Percentiles rank a stretch among this genome's conserved stretches.
Conservation (phyloP, 1,140 invertebrate genomes). For the Drosophila santomea region DNA sequence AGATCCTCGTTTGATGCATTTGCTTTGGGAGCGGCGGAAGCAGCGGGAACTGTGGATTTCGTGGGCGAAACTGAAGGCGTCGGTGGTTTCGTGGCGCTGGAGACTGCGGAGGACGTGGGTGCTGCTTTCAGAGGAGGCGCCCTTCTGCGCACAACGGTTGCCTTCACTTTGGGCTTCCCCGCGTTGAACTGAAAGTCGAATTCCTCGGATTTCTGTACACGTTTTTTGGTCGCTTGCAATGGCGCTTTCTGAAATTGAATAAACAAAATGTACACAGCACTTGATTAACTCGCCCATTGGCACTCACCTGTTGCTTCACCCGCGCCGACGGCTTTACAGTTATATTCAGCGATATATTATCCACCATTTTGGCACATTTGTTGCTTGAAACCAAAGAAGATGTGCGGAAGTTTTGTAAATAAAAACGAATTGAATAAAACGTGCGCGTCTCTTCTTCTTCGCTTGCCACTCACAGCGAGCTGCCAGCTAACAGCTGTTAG, state of each 20-base stretch:
- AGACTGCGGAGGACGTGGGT: background rate
- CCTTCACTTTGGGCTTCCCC: slow-evolving; percentile 70
- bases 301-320: slow-evolving; percentile 24
- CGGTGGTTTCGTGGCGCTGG: background rate
- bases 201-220: slow-evolving; percentile 12
- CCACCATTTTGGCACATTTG: slow-evolving; percentile 43
- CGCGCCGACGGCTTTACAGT: slow-evolving; percentile 4
- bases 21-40: background rate
- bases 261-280: background rate
- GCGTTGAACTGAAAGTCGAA: slow-evolving; percentile 68
- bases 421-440: slow-evolving; percentile 41
- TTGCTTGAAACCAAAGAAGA: background rate
- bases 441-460: slow-evolving; percentile 50
- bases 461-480: background rate
- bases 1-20: background rate
- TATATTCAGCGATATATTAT: slow-evolving; percentile 60
- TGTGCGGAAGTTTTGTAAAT: slow-evolving; percentile 29
- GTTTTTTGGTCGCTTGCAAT: slow-evolving; percentile 24
- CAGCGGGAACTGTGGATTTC: background rate
- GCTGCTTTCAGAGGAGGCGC: background rate
- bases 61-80: background rate
- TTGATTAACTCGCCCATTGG: background rate
- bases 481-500: background rate
- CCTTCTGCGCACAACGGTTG: slow-evolving; percentile 63
- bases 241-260: background rate